Base-by-base conservation (phyloP, 2,888 invertebrate genomes). In the Onchidella celtica region DNA sequence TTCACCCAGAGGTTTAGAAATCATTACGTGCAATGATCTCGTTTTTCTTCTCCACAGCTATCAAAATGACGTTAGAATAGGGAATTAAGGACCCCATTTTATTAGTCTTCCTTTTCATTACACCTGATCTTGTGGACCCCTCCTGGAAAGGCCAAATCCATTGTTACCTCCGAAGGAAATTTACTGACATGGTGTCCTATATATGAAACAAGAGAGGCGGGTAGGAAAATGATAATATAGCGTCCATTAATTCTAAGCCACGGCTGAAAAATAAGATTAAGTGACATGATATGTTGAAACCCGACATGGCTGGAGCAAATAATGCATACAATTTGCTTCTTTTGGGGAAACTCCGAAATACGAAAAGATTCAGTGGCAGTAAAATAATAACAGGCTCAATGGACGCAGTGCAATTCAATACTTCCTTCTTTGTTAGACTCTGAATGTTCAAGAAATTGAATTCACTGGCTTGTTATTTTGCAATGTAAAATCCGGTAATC, bases 51-150 rank as follows among this genome's bases (percentile, higher is more conserved):
- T 11, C 17, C 3, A 38, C 3, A 59, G 59, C 34, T 61, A 36
- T 38, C n/a, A n/a, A 59, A 73, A 73, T 61, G 73, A n/a, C 73
- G 61, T 57, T 4, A 14, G 11, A 36, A 36, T 34, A 57, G 59
- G 57, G 73, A 73, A 73, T 59, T 59, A 57, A 27, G 61, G 47
- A 47, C 34, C 27, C 11, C 4, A 4, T 61, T n/a, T 61, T 55
- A 73, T 61, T 59, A 59, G 73, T 57, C 73, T 73, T 36, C 34
- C 59, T 73, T 36, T 73, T 73, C 59, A 72, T 72, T 72, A 72
- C 55, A 72, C 57, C 55, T 72, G 72, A 72, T 72, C 72, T 32
- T 34, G 17, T 34, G n/a, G 72, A 55, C 72, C 72, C 24, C n/a
- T 55, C 32, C 55, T 0, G 21, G 34, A 3, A 72, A 72, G 55